Percentiles rank a stretch among this genome's conserved stretches.
Evolutionary conservation across 2,888 invertebrate species (phyloP).

Genomic region (Perizoma affinitatum): DNA sequence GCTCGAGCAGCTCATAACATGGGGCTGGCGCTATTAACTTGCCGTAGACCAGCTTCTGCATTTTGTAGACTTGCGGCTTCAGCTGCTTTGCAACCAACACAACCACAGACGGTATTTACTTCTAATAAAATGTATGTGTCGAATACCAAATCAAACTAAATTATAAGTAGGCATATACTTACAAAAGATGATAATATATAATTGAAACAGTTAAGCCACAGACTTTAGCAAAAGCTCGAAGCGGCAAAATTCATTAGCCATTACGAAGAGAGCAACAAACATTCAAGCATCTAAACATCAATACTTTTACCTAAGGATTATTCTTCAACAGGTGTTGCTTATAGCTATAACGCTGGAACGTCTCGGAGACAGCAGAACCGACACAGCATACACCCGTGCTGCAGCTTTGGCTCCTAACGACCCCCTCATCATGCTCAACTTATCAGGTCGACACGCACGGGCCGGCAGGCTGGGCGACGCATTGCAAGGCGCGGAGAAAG

Average conservation of each 20-base stretch:
- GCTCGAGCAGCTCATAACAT: conserved; percentile 68
- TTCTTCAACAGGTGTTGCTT: conserved; percentile 62
- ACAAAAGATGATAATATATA: too few species aligned
- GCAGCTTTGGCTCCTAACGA: conserved; percentile 58
- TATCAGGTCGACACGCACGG: conserved; percentile 67
- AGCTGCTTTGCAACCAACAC: conserved; percentile 66
- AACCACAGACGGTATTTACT: conserved; percentile 62
- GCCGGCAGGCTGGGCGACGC: conserved; percentile 58
- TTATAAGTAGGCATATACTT: too few species aligned
- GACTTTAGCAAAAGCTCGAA: too few species aligned
- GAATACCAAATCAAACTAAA: too few species aligned
- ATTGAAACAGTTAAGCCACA: too few species aligned
- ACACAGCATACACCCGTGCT: conserved; percentile 68
- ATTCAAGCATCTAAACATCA: too few species aligned
- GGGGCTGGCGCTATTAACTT: conserved; percentile 64
- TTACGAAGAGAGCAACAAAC: too few species aligned
- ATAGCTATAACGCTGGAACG: conserved; percentile 72
- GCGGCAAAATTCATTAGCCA: too few species aligned
- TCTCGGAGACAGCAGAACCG: conserved; percentile 66
- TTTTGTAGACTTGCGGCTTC: conserved; percentile 74
- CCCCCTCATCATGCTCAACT: conserved; percentile 65
- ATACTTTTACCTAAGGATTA: not conserved
- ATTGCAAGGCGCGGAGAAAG: conserved; percentile 51
- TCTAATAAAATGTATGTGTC: too few species aligned
- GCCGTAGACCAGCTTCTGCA: conserved; percentile 69